Evolutionary conservation across 1,140 invertebrate species (phyloP), one percentile per base, ranked within the genome.

Genomic region (Eupeodes corollae): DNA sequence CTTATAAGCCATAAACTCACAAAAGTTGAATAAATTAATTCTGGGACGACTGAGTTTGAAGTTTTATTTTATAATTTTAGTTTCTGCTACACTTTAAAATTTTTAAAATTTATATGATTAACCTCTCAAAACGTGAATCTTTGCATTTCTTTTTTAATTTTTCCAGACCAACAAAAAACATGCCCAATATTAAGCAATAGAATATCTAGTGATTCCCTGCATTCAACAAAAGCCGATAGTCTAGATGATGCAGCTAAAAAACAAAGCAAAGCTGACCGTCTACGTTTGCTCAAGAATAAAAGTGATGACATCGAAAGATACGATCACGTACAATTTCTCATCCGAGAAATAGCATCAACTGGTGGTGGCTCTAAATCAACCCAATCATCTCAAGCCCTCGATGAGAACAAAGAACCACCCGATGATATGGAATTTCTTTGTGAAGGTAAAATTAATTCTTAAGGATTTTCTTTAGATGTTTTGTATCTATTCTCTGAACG

Each of bases 251-350:
- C 57, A 42, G 57, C 52, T 15, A 61, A 62, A 41, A 62, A 67
- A 50, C 45, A 38, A n/a, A 63, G 46, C 58, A 63, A 47, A 67
- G 65, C 47, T 61, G 26, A 42, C 11, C 13, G 64, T 39, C 41
- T 67, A 51, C 58, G 63, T 6, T 57, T 67, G n/a, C 47, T 67
- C 16, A 67, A 67, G 48, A 67, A 67, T 49, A 67, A 67, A 40
- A 65, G 62, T 37, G 65, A 67, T 42, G 65, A 68, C 46, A 66
- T 68, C 50, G 65, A 68, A 54, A 59, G 66, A 10, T 85, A 82
- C 41, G 91, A 95, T 72, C 92, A 96, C 61, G 88, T 94, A 1
- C 90, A 95, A 71, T 96, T 96, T 70, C 74, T 92, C 31, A 97
- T 96, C 63, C 86, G 83, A 5, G 88, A 94, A 64, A 84, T 82